Evolutionary conservation across 64 coral and sea anemone genomes (phyloP).

Genomic region (Orbicella faveolata): DNA sequence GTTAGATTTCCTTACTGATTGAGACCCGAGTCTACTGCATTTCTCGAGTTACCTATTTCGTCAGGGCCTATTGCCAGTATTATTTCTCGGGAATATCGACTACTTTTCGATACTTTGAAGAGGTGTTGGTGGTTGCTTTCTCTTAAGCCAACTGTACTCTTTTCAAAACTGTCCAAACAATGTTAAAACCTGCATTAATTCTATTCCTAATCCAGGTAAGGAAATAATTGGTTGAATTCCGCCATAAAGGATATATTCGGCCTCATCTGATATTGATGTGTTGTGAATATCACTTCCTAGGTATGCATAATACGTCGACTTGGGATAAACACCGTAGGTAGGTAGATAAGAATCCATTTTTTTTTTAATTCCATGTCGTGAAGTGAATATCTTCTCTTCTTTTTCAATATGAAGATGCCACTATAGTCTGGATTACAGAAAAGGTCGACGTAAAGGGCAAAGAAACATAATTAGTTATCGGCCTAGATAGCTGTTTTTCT

Average conservation of each 20-base stretch:
- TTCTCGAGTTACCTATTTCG: not conserved
- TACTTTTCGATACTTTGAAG: no score
- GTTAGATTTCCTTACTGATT: not conserved
- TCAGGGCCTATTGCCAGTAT: not conserved
- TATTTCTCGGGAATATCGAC: not conserved
- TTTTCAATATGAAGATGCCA: not conserved
- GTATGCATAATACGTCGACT: not conserved
- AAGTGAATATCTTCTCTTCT: not conserved
- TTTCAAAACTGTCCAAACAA: not conserved
- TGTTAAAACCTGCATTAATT: not conserved
- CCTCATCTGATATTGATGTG: not conserved
- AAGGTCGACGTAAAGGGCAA: conserved; percentile 3
- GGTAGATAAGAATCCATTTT: not conserved
- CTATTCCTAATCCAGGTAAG: not conserved
- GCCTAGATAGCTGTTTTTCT: not conserved
- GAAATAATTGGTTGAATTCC: not conserved
- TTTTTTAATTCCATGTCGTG: not conserved
- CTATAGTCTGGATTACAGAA: not conserved
- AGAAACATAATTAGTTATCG: not conserved
- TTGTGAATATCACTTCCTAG: not conserved
- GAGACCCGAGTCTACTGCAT: not conserved
- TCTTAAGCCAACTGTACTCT: not conserved
- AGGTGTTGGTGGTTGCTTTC: not conserved
- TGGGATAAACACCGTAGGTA: not conserved
- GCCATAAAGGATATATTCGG: not conserved